phyloP scores from a whole-genome alignment of 2,113 vertebrate genomes.

The Aphyosemion australe region DNA sequence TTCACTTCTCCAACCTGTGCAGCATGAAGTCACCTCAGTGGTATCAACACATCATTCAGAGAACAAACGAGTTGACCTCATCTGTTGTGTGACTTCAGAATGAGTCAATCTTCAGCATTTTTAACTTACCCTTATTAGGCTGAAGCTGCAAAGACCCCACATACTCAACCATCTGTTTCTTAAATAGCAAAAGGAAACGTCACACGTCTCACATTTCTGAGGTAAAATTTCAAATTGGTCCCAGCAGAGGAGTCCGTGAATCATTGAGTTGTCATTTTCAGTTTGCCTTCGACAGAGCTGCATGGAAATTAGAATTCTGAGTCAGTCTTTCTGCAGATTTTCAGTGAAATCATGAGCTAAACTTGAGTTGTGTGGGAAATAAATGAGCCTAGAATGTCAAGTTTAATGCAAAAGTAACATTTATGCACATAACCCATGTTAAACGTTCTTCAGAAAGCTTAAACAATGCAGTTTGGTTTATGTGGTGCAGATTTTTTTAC shows the following conservation, averaged over 20 bases:
- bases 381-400: too few species aligned
- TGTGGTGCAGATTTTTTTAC: too few species aligned
- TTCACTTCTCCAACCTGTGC: not conserved
- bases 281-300: not conserved
- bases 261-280: not conserved
- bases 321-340: not conserved
- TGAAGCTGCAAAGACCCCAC: not conserved
- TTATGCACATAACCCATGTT: too few species aligned
- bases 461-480: too few species aligned
- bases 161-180: constrained; percentile 7
- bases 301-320: not conserved
- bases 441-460: too few species aligned
- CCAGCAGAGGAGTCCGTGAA: not conserved
- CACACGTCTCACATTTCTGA: not conserved
- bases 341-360: not conserved
- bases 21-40: constrained; percentile 1
- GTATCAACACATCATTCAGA: too few species aligned
- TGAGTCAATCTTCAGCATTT: constrained; percentile 22
- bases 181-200: not conserved
- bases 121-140: constrained; percentile 16
- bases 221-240: not conserved
- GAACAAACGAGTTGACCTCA: not conserved
- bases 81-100: constrained; percentile 36
- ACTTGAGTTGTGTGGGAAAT: too few species aligned
- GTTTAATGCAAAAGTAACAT: too few species aligned